phyloP scores from a whole-genome alignment of 2,797 vertebrate genomes.

The Phalloptychus januarius region DNA sequence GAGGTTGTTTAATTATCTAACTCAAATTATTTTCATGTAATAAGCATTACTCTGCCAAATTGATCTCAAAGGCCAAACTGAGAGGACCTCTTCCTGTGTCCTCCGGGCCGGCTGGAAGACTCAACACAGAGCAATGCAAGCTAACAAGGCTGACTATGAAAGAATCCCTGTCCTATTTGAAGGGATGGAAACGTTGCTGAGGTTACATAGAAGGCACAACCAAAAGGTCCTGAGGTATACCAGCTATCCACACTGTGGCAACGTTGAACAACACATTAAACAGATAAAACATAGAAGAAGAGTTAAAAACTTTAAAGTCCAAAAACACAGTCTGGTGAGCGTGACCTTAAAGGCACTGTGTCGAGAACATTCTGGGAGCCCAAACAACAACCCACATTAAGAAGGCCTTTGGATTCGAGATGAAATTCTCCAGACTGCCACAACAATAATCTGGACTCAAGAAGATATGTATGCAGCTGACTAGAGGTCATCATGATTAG shows the following conservation, averaged over 20 bases:
- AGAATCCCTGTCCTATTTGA: not conserved
- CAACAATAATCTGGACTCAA: not conserved
- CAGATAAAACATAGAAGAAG: not conserved
- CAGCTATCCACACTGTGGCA: constrained; percentile 62
- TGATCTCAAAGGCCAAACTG: not conserved
- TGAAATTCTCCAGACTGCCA: not conserved
- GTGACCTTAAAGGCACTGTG: constrained; percentile 8
- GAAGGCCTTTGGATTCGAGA: not conserved
- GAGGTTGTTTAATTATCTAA: not conserved
- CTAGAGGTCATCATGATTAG: not conserved
- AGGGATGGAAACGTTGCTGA: not conserved
- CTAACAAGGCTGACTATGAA: not conserved
- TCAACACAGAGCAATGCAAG: not conserved
- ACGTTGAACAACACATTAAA: constrained; percentile 34
- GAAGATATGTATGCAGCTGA: not conserved
- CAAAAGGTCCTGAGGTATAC: constrained; percentile 76
- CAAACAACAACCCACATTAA: not conserved
- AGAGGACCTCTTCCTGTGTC: not conserved
- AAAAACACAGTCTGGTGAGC: not conserved
- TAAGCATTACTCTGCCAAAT: not conserved
- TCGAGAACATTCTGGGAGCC: not conserved
- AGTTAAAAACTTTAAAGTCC: not conserved
- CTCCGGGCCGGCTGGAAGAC: not conserved
- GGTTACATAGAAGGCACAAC: constrained; percentile 72
- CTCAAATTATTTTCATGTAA: not conserved